Percentiles rank a stretch among this genome's conserved stretches.
phyloP scores from a whole-genome alignment of 2,113 vertebrate species.

The Kryptolebias marmoratus region DNA sequence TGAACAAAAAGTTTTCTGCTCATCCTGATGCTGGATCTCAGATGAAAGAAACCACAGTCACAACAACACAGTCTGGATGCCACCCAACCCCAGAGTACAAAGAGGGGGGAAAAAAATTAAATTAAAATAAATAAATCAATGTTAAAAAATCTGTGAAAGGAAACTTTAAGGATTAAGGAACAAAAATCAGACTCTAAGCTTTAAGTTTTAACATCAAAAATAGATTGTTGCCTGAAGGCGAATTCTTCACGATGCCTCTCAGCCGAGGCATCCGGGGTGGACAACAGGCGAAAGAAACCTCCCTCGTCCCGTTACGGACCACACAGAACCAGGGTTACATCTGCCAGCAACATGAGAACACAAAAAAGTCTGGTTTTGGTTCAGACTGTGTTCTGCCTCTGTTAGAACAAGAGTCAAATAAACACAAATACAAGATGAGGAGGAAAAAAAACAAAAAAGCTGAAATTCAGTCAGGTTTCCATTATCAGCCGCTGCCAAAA shows the following conservation, averaged over 20 bases:
- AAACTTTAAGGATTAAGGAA: neutral
- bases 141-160: neutral
- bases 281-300: slow-evolving; percentile 33
- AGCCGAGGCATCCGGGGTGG: slow-evolving; percentile 3
- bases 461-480: too few relatives aligned
- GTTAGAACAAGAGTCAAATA: neutral
- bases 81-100: neutral
- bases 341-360: slow-evolving; percentile 12
- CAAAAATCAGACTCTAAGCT: neutral
- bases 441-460: too few relatives aligned
- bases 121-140: neutral
- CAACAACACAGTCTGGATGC: neutral
- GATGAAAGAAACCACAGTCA: slow-evolving; percentile 19
- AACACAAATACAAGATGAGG: too few relatives aligned
- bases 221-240: slow-evolving; percentile 11
- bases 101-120: neutral
- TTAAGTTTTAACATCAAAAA: slow-evolving; percentile 30
- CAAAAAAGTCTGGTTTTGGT: neutral
- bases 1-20: slow-evolving; percentile 29
- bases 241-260: slow-evolving; percentile 24
- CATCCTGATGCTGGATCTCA: slow-evolving; percentile 17
- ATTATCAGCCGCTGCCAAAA: too few relatives aligned
- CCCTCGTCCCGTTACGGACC: slow-evolving; percentile 43
- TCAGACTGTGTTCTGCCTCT: neutral
- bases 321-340: slow-evolving; percentile 45